phyloP scores from a whole-genome alignment of 2,797 vertebrate genomes.

The Sebastes variabilis region DNA sequence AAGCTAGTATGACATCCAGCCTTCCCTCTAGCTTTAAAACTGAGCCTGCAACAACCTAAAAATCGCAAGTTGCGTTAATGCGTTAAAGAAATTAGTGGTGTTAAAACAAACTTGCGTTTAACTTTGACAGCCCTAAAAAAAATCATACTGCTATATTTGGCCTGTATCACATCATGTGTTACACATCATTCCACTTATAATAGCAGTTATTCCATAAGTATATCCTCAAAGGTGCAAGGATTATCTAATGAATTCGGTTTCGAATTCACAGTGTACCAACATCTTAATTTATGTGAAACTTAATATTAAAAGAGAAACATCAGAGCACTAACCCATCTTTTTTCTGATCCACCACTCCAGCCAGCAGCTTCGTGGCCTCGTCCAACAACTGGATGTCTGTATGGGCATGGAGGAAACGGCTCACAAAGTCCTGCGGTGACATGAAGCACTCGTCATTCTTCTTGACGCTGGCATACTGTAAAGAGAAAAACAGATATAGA shows the following conservation, averaged over 20 bases:
- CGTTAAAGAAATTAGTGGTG: too few species aligned
- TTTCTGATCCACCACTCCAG: conserved; percentile 89
- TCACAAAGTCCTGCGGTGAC: conserved; percentile 88
- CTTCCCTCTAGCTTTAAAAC: too few species aligned
- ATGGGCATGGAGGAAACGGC: conserved; percentile 84
- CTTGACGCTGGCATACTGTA: conserved; percentile 88
- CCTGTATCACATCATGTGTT: not conserved
- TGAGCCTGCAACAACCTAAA: too few species aligned
- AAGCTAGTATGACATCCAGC: too few species aligned
- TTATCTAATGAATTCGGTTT: not conserved
- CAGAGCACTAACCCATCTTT: conserved; percentile 86
- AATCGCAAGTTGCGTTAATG: too few species aligned
- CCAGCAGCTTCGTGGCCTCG: conserved; percentile 84
- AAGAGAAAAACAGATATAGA: conserved; percentile 39
- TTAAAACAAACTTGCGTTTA: too few species aligned
- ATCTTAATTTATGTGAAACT: not conserved
- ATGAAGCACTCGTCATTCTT: conserved; percentile 88
- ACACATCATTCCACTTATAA: not conserved
- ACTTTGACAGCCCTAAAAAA: too few species aligned
- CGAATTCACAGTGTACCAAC: not conserved
- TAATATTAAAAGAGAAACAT: not conserved
- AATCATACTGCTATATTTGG: not conserved
- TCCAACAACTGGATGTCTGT: conserved; percentile 83
- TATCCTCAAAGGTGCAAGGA: not conserved
- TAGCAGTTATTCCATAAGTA: not conserved